phyloP scores from a whole-genome alignment of 2,113 vertebrate species.

The Murina feae region DNA sequence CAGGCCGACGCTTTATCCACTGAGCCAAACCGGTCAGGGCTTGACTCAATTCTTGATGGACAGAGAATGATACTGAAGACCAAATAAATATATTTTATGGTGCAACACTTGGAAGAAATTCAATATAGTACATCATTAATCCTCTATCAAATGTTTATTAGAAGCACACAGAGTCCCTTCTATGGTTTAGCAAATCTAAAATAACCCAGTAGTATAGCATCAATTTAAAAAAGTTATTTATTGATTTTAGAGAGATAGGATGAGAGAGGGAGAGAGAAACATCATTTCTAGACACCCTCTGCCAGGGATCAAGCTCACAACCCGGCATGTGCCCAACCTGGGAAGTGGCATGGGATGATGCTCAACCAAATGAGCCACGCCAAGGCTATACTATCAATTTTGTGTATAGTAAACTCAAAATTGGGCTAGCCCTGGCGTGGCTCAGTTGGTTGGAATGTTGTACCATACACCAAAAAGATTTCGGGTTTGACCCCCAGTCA shows the following conservation, averaged over 20 bases:
- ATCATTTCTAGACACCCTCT: too few relatives aligned
- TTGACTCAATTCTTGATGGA: background rate
- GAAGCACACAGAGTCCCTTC: background rate
- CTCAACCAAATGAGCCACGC: too few relatives aligned
- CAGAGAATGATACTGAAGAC: background rate
- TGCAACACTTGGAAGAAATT: background rate
- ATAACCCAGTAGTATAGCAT: background rate
- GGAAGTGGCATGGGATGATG: too few relatives aligned
- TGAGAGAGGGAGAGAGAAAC: too few relatives aligned
- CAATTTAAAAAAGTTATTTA: too few relatives aligned
- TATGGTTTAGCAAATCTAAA: background rate
- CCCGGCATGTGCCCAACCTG: too few relatives aligned
- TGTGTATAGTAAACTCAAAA: background rate
- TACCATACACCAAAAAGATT: background rate
- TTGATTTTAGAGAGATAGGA: too few relatives aligned
- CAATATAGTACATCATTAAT: background rate
- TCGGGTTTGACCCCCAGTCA: accelerated
- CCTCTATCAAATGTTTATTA: background rate
- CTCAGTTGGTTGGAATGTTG: background rate
- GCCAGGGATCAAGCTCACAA: too few relatives aligned
- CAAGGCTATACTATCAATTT: background rate
- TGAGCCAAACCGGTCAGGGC: background rate
- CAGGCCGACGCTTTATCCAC: too few relatives aligned
- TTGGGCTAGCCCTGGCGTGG: background rate
- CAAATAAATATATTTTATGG: background rate